Evolutionary conservation across 2,113 vertebrate genomes (phyloP).

Genomic region (Odocoileus hemionus): DNA sequence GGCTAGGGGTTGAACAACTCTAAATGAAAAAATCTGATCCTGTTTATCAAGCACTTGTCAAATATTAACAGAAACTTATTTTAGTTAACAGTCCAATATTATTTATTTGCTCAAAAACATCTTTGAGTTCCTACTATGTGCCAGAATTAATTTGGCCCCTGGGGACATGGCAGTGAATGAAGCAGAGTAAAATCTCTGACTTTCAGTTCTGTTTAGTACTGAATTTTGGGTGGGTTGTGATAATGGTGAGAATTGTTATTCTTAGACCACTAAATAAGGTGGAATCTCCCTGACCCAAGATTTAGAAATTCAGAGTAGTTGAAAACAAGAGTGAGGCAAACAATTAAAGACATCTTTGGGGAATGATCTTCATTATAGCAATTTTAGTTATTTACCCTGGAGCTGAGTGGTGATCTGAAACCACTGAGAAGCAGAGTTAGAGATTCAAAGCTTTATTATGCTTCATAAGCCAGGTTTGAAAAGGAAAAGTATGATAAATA

Average conservation of each 20-base stretch:
- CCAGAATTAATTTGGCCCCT: not conserved
- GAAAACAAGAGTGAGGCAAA: not conserved
- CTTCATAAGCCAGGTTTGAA: not conserved
- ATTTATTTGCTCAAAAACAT: not conserved
- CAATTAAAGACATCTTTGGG: not conserved
- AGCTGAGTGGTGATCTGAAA: not conserved
- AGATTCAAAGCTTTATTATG: not conserved
- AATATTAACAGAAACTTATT: not conserved
- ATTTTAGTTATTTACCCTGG: not conserved
- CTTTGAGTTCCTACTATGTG: not conserved
- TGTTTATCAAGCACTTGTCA: not conserved
- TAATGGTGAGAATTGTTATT: not conserved
- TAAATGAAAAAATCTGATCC: not conserved
- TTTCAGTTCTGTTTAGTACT: not conserved
- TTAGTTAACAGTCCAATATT: not conserved
- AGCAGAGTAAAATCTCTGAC: not conserved
- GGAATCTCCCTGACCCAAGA: not conserved
- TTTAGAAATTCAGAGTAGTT: not conserved
- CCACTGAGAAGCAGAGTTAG: not conserved
- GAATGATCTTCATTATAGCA: not conserved
- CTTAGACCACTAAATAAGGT: not conserved
- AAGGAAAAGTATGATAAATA: not conserved
- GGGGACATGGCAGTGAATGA: accelerated
- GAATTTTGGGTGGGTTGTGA: not conserved
- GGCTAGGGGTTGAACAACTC: not conserved